Conservation (phyloP, 2,113 vertebrate species). For the Vombatus ursinus region DNA sequence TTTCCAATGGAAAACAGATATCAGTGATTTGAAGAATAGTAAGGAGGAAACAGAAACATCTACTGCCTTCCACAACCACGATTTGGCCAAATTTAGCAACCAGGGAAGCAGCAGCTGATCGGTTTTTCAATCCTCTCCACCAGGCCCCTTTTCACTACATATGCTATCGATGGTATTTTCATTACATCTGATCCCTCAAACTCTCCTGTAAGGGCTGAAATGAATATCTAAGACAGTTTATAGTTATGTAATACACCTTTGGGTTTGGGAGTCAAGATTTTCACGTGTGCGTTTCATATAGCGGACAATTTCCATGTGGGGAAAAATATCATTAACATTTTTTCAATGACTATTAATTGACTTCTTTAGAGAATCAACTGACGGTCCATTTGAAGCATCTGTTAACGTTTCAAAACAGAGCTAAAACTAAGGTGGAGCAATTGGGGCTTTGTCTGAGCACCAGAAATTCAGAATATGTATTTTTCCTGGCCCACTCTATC, state of each 20-base stretch:
- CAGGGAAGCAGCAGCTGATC: conserved; percentile 56
- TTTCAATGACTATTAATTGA: neutral
- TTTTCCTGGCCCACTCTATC: neutral
- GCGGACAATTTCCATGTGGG: conserved; percentile 22
- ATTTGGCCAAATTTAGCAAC: conserved; percentile 21
- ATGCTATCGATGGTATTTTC: conserved; percentile 55
- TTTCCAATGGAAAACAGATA: conserved; percentile 38
- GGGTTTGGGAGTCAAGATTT: conserved; percentile 48
- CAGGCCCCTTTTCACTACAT: conserved; percentile 37
- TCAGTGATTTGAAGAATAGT: neutral
- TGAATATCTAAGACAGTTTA: conserved; percentile 43
- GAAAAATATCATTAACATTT: neutral
- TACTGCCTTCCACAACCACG: conserved; percentile 59
- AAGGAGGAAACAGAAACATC: conserved; percentile 47
- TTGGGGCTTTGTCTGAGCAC: neutral
- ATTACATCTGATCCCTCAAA: conserved; percentile 40
- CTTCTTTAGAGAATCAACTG: neutral
- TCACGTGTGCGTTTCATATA: conserved; percentile 27
- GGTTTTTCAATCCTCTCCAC: conserved; percentile 10
- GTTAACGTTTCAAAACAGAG: neutral
- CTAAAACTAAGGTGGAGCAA: neutral
- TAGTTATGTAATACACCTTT: conserved; percentile 7
- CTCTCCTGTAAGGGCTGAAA: conserved; percentile 27
- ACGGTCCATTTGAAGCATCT: conserved; percentile 24
- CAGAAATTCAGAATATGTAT: neutral